Evolutionary conservation across 2,113 vertebrate species (phyloP).

Genomic region (Cyphomyrus plagiostoma): DNA sequence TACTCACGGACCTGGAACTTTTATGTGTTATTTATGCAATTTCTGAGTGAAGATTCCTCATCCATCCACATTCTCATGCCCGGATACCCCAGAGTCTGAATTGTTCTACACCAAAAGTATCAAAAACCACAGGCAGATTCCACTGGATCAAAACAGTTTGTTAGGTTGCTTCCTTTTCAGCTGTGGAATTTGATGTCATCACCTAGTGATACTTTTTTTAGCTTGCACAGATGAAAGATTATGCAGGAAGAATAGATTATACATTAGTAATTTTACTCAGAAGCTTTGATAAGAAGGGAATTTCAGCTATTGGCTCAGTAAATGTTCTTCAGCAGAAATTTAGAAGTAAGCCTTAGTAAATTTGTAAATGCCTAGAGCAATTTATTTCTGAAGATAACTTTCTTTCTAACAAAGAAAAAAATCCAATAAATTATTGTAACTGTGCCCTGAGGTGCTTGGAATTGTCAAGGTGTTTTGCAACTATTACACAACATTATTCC

Average conservation of each 20-base stretch:
- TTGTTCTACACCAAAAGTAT: not conserved
- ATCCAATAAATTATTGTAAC: conserved; percentile 10
- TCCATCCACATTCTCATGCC: not conserved
- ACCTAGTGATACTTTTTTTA: not conserved
- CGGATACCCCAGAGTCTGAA: not conserved
- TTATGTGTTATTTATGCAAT: not conserved
- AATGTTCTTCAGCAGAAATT: not conserved
- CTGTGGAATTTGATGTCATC: not conserved
- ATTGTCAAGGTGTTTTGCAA: conserved; percentile 12
- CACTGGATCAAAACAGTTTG: not conserved
- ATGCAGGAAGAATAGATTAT: not conserved
- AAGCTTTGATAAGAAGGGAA: not conserved
- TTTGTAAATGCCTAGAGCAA: not conserved
- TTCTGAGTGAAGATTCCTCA: conserved; percentile 2
- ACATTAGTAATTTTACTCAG: not conserved
- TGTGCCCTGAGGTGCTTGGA: conserved; percentile 13
- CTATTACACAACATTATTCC: conserved; percentile 21
- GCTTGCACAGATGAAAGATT: not conserved
- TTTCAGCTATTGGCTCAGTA: not conserved
- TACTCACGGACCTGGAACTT: not conserved
- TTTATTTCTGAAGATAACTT: conserved; percentile 13
- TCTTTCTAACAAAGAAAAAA: not conserved
- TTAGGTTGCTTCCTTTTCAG: not conserved
- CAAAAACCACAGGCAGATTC: not conserved
- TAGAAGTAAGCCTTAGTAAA: not conserved